phyloP scores from a whole-genome alignment of 2,888 invertebrate species.

The Diploptera punctata region DNA sequence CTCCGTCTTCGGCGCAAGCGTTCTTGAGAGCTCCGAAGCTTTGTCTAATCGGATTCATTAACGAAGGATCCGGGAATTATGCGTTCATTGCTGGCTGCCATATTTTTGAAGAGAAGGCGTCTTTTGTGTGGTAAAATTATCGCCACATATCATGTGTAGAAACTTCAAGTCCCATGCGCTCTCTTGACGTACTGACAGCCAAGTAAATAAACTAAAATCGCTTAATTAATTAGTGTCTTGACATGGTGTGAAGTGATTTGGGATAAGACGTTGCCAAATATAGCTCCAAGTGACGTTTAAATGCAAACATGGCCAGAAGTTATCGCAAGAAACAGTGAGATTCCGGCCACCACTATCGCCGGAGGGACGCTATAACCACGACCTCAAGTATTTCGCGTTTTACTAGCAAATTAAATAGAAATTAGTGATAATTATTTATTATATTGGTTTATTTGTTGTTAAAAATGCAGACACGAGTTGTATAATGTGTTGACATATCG shows the following conservation, averaged over 20 bases:
- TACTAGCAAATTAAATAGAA: not conserved
- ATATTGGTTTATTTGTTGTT: not conserved
- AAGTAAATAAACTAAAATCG: not conserved
- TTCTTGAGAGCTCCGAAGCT: slow-evolving; percentile 45
- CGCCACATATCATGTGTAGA: slow-evolving; percentile 27
- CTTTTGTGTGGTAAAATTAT: slow-evolving; percentile 39
- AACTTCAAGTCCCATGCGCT: not conserved
- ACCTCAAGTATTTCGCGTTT: not conserved
- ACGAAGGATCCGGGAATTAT: slow-evolving; percentile 62
- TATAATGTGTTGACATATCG: not conserved
- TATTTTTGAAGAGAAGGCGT: slow-evolving; percentile 55
- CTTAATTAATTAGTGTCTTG: not conserved
- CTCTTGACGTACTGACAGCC: slow-evolving; percentile 9
- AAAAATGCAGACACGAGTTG: no score
- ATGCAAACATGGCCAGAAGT: slow-evolving; percentile 18
- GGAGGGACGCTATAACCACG: no score
- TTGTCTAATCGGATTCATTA: slow-evolving; percentile 66
- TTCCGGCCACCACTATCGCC: no score
- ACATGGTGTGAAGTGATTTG: slow-evolving; percentile 19
- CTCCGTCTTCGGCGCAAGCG: slow-evolving; percentile 43
- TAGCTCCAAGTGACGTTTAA: slow-evolving; percentile 19
- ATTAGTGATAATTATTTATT: not conserved
- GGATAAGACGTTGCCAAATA: slow-evolving; percentile 25
- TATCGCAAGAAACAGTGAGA: not conserved
- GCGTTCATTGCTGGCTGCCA: slow-evolving; percentile 61